Evolutionary conservation across 1,140 invertebrate genomes (phyloP).

Genomic region (Camponotus vicinus): DNA sequence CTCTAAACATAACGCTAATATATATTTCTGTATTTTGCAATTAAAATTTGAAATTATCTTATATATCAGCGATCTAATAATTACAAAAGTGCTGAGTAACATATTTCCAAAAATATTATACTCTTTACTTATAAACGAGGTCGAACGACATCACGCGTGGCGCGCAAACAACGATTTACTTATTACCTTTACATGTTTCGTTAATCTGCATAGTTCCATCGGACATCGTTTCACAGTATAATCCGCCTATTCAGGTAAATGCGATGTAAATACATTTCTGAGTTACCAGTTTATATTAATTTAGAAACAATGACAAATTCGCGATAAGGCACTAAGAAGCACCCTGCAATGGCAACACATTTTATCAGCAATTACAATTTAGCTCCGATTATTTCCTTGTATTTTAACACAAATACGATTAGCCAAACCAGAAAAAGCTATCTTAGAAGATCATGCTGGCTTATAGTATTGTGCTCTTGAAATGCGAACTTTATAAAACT

Average conservation of each 20-base stretch:
- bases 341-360: neutral
- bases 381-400: conserved; percentile 28
- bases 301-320: conserved; percentile 1
- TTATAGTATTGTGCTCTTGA: neutral
- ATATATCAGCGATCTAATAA: conserved; percentile 76
- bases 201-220: conserved; percentile 13
- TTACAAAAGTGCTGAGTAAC: conserved; percentile 81
- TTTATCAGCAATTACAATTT: conserved; percentile 14
- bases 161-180: conserved; percentile 60
- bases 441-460: neutral
- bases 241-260: conserved; percentile 78
- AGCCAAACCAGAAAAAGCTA: neutral
- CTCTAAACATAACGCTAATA: conserved; percentile 85
- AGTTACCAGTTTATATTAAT: conserved; percentile 68
- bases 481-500: conserved; percentile 11
- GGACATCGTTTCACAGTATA: conserved; percentile 33
- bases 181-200: conserved; percentile 25
- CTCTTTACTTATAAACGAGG: conserved; percentile 74
- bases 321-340: neutral
- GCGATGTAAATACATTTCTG: conserved; percentile 65
- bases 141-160: conserved; percentile 54
- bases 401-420: neutral
- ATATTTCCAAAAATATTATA: conserved; percentile 81
- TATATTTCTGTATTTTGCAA: conserved; percentile 83
- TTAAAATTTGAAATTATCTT: conserved; percentile 78